These are phyloP conservation scores for Philereme transversata DNA, from an alignment of 2,888 invertebrate species.

Conservation along the genomic window DNA sequence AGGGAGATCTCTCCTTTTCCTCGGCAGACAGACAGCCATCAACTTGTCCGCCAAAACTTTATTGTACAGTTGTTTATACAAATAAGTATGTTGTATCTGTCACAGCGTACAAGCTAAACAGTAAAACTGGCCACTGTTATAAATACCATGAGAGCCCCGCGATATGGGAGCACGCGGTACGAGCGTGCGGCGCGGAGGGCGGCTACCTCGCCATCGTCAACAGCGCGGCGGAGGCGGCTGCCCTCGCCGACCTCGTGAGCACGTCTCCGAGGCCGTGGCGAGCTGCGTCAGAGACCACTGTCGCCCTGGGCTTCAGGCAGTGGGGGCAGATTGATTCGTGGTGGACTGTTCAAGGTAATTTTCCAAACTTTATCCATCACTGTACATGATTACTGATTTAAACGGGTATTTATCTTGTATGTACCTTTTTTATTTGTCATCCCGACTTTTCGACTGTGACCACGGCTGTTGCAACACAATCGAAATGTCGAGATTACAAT, in stretches of 20 bases:
- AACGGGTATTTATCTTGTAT: no score
- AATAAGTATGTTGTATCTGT: not conserved
- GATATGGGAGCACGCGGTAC: constrained; percentile 6
- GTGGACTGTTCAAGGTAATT: constrained; percentile 19
- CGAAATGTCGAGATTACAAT: no score
- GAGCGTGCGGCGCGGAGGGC: constrained; percentile 15
- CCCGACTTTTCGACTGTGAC: no score
- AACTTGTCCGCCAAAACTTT: no score
- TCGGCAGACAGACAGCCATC: no score
- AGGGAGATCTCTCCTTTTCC: no score
- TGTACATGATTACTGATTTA: no score
- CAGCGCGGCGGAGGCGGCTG: constrained; percentile 7
- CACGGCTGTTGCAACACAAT: no score
- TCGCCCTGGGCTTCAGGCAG: constrained; percentile 11
- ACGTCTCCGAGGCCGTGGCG: not conserved
- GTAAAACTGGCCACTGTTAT: constrained; percentile 12
- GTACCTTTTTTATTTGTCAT: no score
- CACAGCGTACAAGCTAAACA: constrained; percentile 14
- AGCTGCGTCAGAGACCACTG: not conserved
- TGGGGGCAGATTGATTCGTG: constrained; percentile 14
- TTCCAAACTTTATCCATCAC: no score
- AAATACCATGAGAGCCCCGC: constrained; percentile 7
- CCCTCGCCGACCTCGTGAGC: not conserved
- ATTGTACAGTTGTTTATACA: no score
- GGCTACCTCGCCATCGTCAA: constrained; percentile 21